Base-by-base conservation (phyloP, 1,140 invertebrate species). In the Pogonognathellus flavescens region DNA sequence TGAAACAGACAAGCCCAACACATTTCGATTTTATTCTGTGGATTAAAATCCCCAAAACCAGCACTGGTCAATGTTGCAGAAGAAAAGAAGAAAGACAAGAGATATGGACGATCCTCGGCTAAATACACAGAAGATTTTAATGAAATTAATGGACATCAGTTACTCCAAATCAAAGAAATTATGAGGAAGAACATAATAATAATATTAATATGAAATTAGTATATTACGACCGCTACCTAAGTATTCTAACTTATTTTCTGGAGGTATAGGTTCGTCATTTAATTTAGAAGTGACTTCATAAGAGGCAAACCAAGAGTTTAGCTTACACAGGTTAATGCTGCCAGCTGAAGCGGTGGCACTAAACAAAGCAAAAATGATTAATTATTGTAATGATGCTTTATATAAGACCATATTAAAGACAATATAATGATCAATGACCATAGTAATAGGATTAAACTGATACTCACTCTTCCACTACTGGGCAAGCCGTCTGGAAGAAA, bases 31-130 rank as follows among this genome's bases (percentile, higher is more conserved):
- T 13, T n/a, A 16, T 31, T 86, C 72, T 87, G 85, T 0, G 88
- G 88, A 86, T 53, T 85, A 76, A 89, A 89, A 49, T 89, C 87
- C 18, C 88, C 88, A 83, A 87, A 89, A 25, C 88, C 88, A 25
- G 85, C 84, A 20, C 76, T 83, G 0, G 86, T 84, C 9, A 88
- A 52, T 6, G 86, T 88, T 0, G 86, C 85, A 41, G 41, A 7
- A 10, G 86, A 50, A 60, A 87, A 88, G 76, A 82, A 87, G 20
- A 88, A 80, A 0, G 86, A 85, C 16, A 87, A 14, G 1, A 87
- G 31, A 25, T 87, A 88, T 10, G 87, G 86, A 16, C 25, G 60
- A 22, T 72, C 83, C 4, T 59, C 9, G 1, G 83, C 52, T n/a
- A 88, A 41, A 66, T 53, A 49, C 14, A 83, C 70, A 0, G n/a